Evolutionary conservation across 2,888 invertebrate species (phyloP), one percentile per base, ranked within the genome.

Genomic region (Ichneumoninae sp.): DNA sequence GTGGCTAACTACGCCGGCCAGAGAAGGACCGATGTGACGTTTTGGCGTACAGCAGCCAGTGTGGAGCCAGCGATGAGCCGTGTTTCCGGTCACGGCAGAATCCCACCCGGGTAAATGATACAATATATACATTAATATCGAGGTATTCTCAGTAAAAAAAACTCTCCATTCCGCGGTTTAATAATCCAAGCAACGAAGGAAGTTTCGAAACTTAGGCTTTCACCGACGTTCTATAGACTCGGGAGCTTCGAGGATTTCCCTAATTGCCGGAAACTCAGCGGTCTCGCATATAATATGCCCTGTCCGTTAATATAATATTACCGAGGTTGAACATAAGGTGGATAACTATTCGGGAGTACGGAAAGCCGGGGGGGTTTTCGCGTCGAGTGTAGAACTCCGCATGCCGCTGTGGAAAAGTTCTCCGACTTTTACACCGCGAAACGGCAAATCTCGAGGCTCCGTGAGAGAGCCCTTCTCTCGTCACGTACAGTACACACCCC

Each of bases 371-470:
- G 57, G 57, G 54, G 7, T 10, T 22, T 8, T 8, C 54, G 57
- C 10, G 57, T 57, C 57, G 57, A 26, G 57, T 57, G 4, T 10
- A 22, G 57, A 57, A 13, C 22, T 10, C 4, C 16, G 44, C 44
- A 57, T 57, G 57, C 57, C 22, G 26, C 44, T 60, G 4, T 26
- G 22, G 19, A 74, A 74, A 74, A 74, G 60, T 74, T 74, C 63
- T 63, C 71, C 26, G 63, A 63, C 74, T 60, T 26, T 57, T 57
- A 47, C 74, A 63, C 60, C 74, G 63, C 74, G 16, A 30, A 47
- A 74, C 63, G 10, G 74, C 63, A 73, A 73, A 73, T 26, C 57
- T 60, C 73, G 40, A 60, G 44, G 63, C 63, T 30, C 13, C 60
- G 44, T 6, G 26, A n/a, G 22, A 10, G 22, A 13, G 10, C 13